Evolutionary conservation across 2,888 invertebrate genomes (phyloP), one percentile per base, ranked within the genome.

Genomic region (Euplagia quadripunctaria): DNA sequence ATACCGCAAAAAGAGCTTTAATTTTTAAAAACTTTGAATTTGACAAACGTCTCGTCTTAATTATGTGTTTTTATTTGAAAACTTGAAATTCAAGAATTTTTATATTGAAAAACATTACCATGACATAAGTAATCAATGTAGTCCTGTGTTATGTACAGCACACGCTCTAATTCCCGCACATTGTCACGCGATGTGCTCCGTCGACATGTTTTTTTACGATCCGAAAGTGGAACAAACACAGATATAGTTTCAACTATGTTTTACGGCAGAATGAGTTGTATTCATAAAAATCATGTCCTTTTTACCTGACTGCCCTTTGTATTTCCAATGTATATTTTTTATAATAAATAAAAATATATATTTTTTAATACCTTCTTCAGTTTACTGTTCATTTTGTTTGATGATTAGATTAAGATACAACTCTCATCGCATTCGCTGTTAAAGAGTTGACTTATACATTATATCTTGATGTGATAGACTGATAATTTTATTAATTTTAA

Each of bases 141-240:
- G 31, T 31, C 31, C 20, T 14, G 14, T 0, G 1, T 61, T 61
- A 61, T 31, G 61, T 5, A 31, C 61, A 61, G 20, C 14, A 61
- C 31, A 61, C 31, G 61, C 31, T 61, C 31, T 61, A 61, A 14
- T 61, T 61, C 14, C 12, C 14, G 31, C 61, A 61, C 14, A 61
- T 61, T 31, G 14, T 61, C 31, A 61, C 61, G 31, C 61, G 31
- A 61, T 31, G 31, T 58, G 12, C 58, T 58, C 20, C 12, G 31
- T 31, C 31, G 14, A 61, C 14, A 61, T 31, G 61, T 31, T 61
- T 61, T 58, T 58, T 20, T 31, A 14, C 14, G 7, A 61, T 61
- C 61, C 7, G 14, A 31, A 61, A 61, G 61, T 61, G 61, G 61
- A 61, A 61, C 61, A 61, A 61, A 61, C 61, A 61, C 61, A 61